Evolutionary conservation across 2,113 vertebrate genomes (phyloP).

Genomic region (Dipodomys merriami): DNA sequence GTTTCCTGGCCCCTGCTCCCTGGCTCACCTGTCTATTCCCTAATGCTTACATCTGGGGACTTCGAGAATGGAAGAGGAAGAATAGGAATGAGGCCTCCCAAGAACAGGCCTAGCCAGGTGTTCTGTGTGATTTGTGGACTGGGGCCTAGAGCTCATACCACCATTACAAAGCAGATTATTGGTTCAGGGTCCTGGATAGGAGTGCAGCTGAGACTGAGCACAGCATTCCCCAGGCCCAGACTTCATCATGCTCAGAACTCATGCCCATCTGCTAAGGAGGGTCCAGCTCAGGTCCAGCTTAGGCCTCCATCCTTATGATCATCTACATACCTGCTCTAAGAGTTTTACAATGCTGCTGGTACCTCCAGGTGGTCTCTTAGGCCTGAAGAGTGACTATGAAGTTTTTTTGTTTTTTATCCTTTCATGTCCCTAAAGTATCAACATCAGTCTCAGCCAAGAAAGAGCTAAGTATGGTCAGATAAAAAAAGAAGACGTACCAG

Average conservation of each 20-base stretch:
- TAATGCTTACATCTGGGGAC: not conserved
- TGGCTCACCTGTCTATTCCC: no score
- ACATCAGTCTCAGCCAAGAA: not conserved
- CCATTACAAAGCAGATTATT: not conserved
- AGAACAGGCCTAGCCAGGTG: not conserved
- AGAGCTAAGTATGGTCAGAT: not conserved
- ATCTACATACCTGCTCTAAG: not conserved
- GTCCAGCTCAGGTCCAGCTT: no score
- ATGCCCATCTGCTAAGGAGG: rapidly evolving
- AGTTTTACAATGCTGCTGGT: not conserved
- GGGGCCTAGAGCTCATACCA: rapidly evolving
- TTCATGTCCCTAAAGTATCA: constrained; percentile 27
- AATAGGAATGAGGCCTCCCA: not conserved
- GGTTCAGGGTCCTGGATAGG: not conserved
- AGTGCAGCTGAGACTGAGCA: not conserved
- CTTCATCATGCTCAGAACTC: not conserved
- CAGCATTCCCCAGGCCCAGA: not conserved
- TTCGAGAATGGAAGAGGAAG: no score
- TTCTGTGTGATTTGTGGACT: not conserved
- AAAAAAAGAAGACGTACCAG: not conserved
- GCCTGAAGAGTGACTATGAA: not conserved
- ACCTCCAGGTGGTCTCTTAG: not conserved
- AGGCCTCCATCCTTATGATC: not conserved
- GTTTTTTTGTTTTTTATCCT: not conserved
- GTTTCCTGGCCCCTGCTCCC: not conserved